Base-by-base conservation (phyloP, 2,113 vertebrate species). In the Bagarius yarrelli region DNA sequence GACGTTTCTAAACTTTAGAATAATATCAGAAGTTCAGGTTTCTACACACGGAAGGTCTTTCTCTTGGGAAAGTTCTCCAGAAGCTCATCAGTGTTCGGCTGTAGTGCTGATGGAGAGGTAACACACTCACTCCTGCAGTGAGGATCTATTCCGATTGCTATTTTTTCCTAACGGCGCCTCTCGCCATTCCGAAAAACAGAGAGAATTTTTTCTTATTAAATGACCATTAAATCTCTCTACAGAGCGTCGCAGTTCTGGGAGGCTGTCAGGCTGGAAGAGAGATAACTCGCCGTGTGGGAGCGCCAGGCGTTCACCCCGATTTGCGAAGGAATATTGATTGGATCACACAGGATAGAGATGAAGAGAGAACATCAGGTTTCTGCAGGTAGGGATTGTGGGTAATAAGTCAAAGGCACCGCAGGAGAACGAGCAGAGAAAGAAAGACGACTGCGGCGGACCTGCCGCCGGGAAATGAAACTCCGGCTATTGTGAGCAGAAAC, bases 311-410 rank as follows among this genome's bases (percentile, higher is more conserved):
- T 75, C 47, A 52, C 57, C 30, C 72, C 78, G 61, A 70, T 80
- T 82, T 74, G 70, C 18, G 8, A 60, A 80, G 69, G 76, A 72
- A 81, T 87, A 87, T 87, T 84, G 86, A 86, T 87, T 73, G 55
- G 36, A 84, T 83, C 83, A 74, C 61, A 66, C 56, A 57, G 47
- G 53, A 81, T 79, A 73, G 76, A 85, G 81, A 86, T 83, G 85
- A 84, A 86, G 83, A 76, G 77, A 83, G 80, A 82, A 73, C 83
- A 84, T 82, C 56, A 70, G 78, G 78, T 56, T 73, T 85, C 78
- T 80, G 76, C 66, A 80, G 70, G 44, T 64, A 71, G 79, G 64
- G 74, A 82, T 78, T 85, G 80, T 71, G 71, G 59, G 75, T 60
- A 52, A 83, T 80, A 82, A 80, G 73, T 71, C 77, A 80, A 85